Evolutionary conservation across 2,113 vertebrate genomes (phyloP).

Genomic region (Corythornis vintsioides): DNA sequence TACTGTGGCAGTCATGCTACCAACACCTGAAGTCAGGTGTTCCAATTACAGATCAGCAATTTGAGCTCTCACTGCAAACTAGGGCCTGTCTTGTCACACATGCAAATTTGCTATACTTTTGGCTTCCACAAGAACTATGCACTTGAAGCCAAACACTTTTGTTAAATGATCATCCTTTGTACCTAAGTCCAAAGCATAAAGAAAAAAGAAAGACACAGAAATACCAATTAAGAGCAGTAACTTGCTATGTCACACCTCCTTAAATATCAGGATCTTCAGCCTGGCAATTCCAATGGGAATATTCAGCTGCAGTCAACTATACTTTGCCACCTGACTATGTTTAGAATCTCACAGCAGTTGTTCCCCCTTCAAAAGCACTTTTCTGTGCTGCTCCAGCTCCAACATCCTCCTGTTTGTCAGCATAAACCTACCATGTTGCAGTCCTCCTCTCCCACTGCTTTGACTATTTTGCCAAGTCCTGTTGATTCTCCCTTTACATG

Average conservation of each 20-base stretch:
- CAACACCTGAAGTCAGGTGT: background rate
- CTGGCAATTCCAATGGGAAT: background rate
- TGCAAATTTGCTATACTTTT: background rate
- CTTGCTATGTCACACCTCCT: background rate
- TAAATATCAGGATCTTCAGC: slow-evolving; percentile 1
- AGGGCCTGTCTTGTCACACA: background rate
- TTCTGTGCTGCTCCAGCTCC: slow-evolving; percentile 1
- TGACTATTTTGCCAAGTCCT: background rate
- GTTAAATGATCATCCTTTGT: background rate
- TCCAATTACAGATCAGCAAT: background rate
- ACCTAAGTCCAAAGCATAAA: background rate
- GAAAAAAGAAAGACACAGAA: background rate
- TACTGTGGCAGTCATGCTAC: background rate
- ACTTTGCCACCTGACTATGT: background rate
- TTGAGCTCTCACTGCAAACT: background rate
- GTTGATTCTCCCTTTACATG: background rate
- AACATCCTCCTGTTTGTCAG: background rate
- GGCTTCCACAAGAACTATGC: background rate
- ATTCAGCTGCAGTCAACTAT: slow-evolving; percentile 4
- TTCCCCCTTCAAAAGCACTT: background rate
- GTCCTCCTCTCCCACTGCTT: slow-evolving; percentile 8
- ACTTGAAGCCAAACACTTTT: background rate
- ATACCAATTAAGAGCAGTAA: background rate
- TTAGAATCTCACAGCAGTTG: background rate
- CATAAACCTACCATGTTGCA: slow-evolving; percentile 12